phyloP scores from a whole-genome alignment of 2,888 invertebrate genomes.

The Linnaemya tessellans region DNA sequence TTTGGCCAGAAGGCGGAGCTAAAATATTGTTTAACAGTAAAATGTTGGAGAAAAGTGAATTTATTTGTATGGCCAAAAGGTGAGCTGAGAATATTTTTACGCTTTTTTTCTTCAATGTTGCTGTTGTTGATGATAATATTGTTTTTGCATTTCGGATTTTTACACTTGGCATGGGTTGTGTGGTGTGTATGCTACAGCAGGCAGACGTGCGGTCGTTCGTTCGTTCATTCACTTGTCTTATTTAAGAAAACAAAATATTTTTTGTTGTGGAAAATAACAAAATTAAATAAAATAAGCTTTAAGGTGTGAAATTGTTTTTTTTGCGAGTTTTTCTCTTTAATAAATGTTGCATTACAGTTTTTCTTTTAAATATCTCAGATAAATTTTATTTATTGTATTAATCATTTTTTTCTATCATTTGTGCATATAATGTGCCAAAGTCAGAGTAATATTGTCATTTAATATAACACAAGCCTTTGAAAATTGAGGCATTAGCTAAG shows the following conservation, averaged over 20 bases:
- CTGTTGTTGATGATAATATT: conserved; percentile 26
- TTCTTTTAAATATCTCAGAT: no score
- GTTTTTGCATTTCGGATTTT: conserved; percentile 60
- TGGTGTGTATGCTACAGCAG: not conserved
- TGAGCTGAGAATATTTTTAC: conserved; percentile 6
- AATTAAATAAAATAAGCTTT: conserved; percentile 62
- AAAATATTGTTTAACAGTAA: conserved; percentile 65
- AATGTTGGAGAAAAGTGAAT: conserved; percentile 51
- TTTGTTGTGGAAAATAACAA: conserved; percentile 60
- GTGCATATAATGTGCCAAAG: no score
- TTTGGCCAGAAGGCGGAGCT: conserved; percentile 79
- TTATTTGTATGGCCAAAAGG: conserved; percentile 73
- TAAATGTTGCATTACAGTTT: not conserved
- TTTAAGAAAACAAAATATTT: conserved; percentile 56
- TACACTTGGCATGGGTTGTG: conserved; percentile 60
- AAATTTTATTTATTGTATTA: no score
- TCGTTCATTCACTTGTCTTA: conserved; percentile 35
- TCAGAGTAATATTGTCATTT: no score
- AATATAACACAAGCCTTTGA: no score
- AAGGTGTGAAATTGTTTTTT: conserved; percentile 65
- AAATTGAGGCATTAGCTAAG: no score
- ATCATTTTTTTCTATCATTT: no score
- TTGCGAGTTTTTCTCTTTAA: conserved; percentile 18
- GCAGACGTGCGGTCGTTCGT: not conserved
- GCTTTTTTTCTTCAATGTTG: conserved; percentile 31